Evolutionary conservation across 2,797 vertebrate species (phyloP).

Genomic region (Trachops cirrhosus): DNA sequence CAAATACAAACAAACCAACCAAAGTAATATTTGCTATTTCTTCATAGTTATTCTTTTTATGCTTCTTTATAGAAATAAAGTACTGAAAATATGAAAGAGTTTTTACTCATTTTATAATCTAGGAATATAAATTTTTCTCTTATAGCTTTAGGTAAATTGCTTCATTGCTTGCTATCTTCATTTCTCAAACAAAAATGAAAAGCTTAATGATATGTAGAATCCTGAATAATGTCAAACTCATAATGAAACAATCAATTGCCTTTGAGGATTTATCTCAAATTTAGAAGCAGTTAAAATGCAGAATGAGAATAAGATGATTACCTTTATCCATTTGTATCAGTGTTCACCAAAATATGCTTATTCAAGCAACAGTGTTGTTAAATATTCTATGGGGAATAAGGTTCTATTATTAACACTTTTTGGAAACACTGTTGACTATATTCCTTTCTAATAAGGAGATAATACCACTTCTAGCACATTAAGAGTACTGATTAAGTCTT

Average conservation of each 20-base stretch:
- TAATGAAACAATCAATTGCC: not conserved
- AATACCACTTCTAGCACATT: not conserved
- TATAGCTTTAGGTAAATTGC: not conserved
- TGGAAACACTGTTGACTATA: not conserved
- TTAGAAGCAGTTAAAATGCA: not conserved
- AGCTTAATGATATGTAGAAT: not conserved
- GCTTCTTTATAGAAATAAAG: not conserved
- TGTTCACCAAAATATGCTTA: not conserved
- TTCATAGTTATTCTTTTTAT: not conserved
- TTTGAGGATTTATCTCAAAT: not conserved
- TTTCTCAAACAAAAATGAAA: slow-evolving; percentile 6
- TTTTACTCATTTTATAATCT: not conserved
- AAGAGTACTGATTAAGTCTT: not conserved
- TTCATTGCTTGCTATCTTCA: not conserved
- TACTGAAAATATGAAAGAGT: not conserved
- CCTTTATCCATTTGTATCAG: not conserved
- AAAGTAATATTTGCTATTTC: not conserved
- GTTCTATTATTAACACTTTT: not conserved
- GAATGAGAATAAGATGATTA: not conserved
- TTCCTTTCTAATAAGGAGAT: not conserved
- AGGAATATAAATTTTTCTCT: not conserved
- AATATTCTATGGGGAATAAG: not conserved
- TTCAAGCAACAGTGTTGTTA: not conserved
- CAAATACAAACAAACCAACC: not conserved
- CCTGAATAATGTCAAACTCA: not conserved